Evolutionary conservation across 2,797 vertebrate species (phyloP), one percentile per base, ranked within the genome.

Genomic region (Nannoperca obscura): DNA sequence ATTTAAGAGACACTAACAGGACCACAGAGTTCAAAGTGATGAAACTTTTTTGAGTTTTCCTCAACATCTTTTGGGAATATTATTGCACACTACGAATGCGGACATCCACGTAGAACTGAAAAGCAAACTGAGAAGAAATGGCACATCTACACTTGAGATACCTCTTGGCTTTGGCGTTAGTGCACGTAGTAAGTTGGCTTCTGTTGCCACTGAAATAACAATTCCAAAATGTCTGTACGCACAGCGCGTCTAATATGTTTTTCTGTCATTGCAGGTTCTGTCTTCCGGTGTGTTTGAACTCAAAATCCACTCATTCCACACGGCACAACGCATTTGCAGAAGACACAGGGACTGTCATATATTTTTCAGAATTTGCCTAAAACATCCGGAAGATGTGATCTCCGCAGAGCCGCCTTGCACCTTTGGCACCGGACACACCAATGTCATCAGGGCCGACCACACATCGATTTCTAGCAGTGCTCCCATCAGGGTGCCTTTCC

Each of bases 321-420:
- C 93, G 36, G 91, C 96, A 15, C 81, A 94, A 40, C 88, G 87
- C 67, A 87, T 93, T 59, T 95, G 95, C 79, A 90, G 89, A 12
- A 91, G 92, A 42, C 88, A 93, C 64, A 80, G 92, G 3, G 93
- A 96, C 81, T 98, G 97, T 47, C 96, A 95, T 6, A 96, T 97
- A 19, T 96, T 97, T 74, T 97, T 97, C 86, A 89, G 96, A 5
- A 96, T 97, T 50, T 97, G 97, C 55, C 93, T 97, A 0, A 96
- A 96, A 59, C 97, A 97, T 4, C 95, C 96, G 0, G 93, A 96
- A 83, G 95, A 95, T 0, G 95, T 96, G 47, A 96, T 96, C 82
- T 95, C 95, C 0, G 93, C 96, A 0, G 96, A 97, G 58, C 93
- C 96, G 0, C 96, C 95, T 0, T 97, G 96, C 88, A 96, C 96